These are phyloP conservation scores for Rhineura floridana DNA, from an alignment of 2,113 vertebrate species.

Conservation along the genomic window DNA sequence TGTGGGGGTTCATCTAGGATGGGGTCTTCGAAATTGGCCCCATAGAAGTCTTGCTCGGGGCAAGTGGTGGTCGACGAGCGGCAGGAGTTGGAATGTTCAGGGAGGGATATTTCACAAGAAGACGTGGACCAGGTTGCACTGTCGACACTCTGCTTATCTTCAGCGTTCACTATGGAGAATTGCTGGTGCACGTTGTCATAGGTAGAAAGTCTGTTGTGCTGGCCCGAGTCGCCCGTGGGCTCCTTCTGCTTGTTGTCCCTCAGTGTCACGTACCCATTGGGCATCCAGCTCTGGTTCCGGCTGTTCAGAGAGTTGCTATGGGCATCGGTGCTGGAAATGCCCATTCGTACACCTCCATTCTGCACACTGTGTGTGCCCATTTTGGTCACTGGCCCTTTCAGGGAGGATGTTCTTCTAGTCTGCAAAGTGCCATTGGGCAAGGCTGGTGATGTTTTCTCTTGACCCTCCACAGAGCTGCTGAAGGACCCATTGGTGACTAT, in stretches of 20 bases:
- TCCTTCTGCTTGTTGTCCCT: constrained; percentile 88
- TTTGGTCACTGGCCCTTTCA: constrained; percentile 89
- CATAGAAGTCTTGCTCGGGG: constrained; percentile 92
- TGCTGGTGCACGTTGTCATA: constrained; percentile 97
- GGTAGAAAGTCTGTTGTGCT: constrained; percentile 93
- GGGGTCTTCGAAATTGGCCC: constrained; percentile 84
- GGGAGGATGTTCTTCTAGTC: constrained; percentile 78
- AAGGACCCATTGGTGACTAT: constrained; percentile 98
- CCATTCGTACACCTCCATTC: constrained; percentile 83
- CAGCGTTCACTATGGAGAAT: constrained; percentile 81
- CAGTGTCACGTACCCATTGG: constrained; percentile 87
- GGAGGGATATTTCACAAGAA: constrained; percentile 96
- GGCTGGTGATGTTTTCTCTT: constrained; percentile 82
- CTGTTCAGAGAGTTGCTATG: constrained; percentile 74
- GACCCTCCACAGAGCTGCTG: constrained; percentile 84
- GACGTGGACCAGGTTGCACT: constrained; percentile 99
- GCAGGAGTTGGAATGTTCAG: constrained; percentile 92
- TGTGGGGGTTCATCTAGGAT: constrained; percentile 79
- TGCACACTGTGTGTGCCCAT: constrained; percentile 91
- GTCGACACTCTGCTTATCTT: constrained; percentile 97
- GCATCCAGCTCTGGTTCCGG: constrained; percentile 80
- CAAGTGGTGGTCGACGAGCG: constrained; percentile 97
- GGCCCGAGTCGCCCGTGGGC: constrained; percentile 67
- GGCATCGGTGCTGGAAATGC: constrained; percentile 80
- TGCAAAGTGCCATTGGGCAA: constrained; percentile 79